Conservation (phyloP, 2,113 vertebrate species). For the Prolemur simus region DNA sequence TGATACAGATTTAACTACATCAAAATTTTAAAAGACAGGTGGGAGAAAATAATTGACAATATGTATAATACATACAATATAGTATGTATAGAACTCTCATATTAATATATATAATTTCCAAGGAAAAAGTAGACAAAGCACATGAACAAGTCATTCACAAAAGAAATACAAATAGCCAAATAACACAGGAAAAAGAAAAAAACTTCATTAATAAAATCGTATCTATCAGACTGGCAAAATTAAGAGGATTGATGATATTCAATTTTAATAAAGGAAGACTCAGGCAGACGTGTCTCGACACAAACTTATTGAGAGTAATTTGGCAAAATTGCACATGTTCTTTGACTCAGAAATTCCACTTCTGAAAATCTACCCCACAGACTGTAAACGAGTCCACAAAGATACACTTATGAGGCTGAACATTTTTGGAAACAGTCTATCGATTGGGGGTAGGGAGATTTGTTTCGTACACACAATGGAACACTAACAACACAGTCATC, state of each 20-base stretch:
- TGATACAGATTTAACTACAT: background rate
- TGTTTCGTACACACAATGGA: background rate
- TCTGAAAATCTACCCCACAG: background rate
- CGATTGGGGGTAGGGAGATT: background rate
- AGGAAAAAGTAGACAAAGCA: background rate
- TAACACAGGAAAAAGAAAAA: background rate
- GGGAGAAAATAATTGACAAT: background rate
- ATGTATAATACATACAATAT: background rate
- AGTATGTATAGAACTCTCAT: background rate
- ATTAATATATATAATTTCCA: background rate
- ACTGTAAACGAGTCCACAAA: background rate
- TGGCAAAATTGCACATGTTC: background rate
- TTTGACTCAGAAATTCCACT: conserved; percentile 63
- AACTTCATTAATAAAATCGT: background rate
- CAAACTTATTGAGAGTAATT: background rate
- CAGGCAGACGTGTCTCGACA: background rate
- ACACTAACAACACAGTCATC: conserved; percentile 8
- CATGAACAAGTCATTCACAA: background rate
- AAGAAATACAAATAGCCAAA: background rate
- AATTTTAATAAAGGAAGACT: background rate
- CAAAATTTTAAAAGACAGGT: background rate
- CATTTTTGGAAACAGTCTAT: conserved; percentile 30
- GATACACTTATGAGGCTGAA: background rate
- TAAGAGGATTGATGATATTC: background rate
- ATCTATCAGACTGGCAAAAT: background rate